Base-by-base conservation (phyloP, 2,888 invertebrate genomes). In the Chymomyza fuscimana region DNA sequence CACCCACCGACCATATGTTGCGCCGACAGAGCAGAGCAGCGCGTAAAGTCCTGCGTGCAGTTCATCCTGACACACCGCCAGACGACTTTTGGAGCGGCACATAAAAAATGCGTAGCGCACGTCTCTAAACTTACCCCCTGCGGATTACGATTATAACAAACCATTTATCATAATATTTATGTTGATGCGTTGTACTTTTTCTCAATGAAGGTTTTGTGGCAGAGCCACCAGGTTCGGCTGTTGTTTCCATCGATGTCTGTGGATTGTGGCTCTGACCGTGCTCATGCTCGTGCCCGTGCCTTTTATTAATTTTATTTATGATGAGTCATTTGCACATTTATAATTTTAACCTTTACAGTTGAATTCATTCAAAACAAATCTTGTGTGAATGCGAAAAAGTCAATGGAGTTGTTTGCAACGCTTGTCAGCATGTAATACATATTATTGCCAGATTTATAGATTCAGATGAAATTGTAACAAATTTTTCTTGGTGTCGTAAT, bases 81-180 rank as follows among this genome's bases (percentile, higher is more conserved):
- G 58, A 51, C 62, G 40, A 63, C 67, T 71, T 70, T 58, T 70
- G 54, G 68, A 46, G 25, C 36, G 65, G 69, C 67, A 77, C 65
- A 87, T 85, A 80, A 76, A 80, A 80, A 80, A 83, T 81, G 77
- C 82, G 76, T 83, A 76, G 78, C 82, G 86, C 81, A 81, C 86
- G 81, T 78, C 82, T 79, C 74, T 70, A 87, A 90, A 90, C 90
- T 90, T 90, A 90, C 90, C 90, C 90, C 90, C 80, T 89, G 89
- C 82, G 84, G 90, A 85, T 90, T 89, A 89, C 86, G 90, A 90
- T 90, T 86, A 89, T 85, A 88, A 82, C 89, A 87, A 89, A 87
- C 89, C 90, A 90, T 90, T 90, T 90, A 90, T 90, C 90, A 90
- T 90, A 90, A 90, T 90, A 89, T 90, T 90, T 90, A 90, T 89